Evolutionary conservation across 2,797 vertebrate genomes (phyloP).

Genomic region (Molothrus ater): DNA sequence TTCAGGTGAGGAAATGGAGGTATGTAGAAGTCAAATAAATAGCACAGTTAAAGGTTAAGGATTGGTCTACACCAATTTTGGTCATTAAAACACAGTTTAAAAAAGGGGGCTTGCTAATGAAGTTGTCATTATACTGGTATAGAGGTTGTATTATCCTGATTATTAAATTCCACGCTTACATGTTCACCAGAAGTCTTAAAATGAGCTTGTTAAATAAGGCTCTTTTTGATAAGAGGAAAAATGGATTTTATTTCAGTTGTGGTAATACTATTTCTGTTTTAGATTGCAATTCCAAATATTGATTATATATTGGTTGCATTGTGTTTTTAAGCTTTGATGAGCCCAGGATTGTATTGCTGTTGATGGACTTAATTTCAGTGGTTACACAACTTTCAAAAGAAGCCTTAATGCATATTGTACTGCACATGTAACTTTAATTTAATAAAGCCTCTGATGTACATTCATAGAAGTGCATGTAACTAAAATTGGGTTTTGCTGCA

Average conservation of each 20-base stretch:
- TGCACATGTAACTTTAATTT: not conserved
- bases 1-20: not conserved
- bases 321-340: not conserved
- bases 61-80: not conserved
- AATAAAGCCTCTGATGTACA: not conserved
- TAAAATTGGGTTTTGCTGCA: not conserved
- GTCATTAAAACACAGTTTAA: not conserved
- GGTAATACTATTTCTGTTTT: not conserved
- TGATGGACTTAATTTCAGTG: not conserved
- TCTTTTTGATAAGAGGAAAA: not conserved
- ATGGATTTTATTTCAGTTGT: not conserved
- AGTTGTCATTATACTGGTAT: not conserved
- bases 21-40: not conserved
- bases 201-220: not conserved
- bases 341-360: not conserved
- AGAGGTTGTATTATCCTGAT: not conserved
- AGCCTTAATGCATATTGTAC: not conserved
- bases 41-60: not conserved
- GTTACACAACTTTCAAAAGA: not conserved
- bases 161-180: not conserved
- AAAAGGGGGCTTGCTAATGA: not conserved
- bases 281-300: not conserved
- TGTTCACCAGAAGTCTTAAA: not conserved
- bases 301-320: not conserved
- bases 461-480: accelerated